Evolutionary conservation across 2,113 vertebrate species (phyloP), one percentile per base, ranked within the genome.

Genomic region (Synodontis membranacea): DNA sequence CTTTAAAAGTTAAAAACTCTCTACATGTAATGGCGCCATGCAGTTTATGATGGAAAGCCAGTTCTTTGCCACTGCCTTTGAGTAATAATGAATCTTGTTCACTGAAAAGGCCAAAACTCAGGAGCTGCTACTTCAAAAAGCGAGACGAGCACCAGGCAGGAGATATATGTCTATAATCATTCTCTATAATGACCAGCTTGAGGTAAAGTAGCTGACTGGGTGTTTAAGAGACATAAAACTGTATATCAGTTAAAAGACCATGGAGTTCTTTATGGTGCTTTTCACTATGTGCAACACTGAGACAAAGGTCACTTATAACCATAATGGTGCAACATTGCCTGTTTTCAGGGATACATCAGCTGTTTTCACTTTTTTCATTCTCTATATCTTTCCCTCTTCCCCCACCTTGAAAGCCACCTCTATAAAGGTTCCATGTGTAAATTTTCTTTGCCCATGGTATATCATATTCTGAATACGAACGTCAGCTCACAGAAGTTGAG

Each of bases 121-220:
- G 83, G 91, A 93, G 86, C 85, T 76, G 54, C 88, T 89, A 89
- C 92, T 92, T 94, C 91, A 93, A 92, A 91, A 88, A 90, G 88
- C 90, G 52, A 88, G 70, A 86, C 64, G 74, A 92, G 90, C 90
- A 89, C 81, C 89, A 89, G 84, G 90, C 86, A 78, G 86, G 80
- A 92, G 92, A 94, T 94, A 93, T 94, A 94, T 91, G 88, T 88
- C 88, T 44, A 90, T 87, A 91, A 93, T 93, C 88, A 94, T 94
- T 93, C 89, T 88, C 84, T 90, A 89, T 93, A 95, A 94, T 93
- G 92, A 91, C 84, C 82, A n/a, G 44, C 87, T 91, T 84, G 90
- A 91, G 92, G 90, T 86, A 89, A 89, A 91, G 72, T 79, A 89
- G 88, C 85, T 86, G 50, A 70, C 74, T 50, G 39, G 31, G 86